phyloP scores from a whole-genome alignment of 2,888 invertebrate genomes.

The Parthenolecanium corni region DNA sequence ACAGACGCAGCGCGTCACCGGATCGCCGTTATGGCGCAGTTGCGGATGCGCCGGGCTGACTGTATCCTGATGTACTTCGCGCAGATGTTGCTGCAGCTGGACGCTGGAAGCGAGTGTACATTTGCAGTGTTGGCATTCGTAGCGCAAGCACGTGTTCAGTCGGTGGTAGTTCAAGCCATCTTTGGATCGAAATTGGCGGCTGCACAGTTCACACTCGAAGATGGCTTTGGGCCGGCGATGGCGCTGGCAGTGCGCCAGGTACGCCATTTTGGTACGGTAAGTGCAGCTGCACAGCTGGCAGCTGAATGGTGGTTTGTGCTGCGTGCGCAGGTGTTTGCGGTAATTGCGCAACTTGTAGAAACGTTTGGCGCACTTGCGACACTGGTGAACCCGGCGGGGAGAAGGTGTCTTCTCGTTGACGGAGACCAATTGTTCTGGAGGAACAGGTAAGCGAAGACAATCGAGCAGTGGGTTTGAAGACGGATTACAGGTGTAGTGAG shows the following conservation, averaged over 20 bases:
- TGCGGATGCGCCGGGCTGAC: background rate
- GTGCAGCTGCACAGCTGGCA: conserved; percentile 3
- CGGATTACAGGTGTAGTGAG: background rate
- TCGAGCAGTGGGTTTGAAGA: background rate
- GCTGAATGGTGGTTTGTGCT: background rate
- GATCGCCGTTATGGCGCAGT: background rate
- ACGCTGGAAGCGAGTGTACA: background rate
- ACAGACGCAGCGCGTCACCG: background rate
- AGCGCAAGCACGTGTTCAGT: conserved; percentile 3
- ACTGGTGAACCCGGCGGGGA: background rate
- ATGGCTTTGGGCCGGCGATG: background rate
- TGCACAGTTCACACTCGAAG: conserved; percentile 1
- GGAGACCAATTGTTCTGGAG: background rate
- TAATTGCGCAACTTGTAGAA: background rate
- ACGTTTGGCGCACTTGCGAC: background rate
- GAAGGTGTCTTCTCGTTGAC: background rate
- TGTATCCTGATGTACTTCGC: background rate
- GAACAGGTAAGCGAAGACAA: too few species aligned
- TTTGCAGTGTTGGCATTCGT: background rate
- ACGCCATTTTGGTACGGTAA: conserved; percentile 9
- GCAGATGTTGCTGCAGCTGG: background rate
- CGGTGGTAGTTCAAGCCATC: conserved; percentile 14
- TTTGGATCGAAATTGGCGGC: conserved; percentile 9
- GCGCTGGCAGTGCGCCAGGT: background rate
- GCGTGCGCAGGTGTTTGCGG: background rate